A percentile compares a stretch with the other conserved stretches of the same genome.
Conservation (phyloP, 2,888 invertebrate genomes). For the Philaethria dido region DNA sequence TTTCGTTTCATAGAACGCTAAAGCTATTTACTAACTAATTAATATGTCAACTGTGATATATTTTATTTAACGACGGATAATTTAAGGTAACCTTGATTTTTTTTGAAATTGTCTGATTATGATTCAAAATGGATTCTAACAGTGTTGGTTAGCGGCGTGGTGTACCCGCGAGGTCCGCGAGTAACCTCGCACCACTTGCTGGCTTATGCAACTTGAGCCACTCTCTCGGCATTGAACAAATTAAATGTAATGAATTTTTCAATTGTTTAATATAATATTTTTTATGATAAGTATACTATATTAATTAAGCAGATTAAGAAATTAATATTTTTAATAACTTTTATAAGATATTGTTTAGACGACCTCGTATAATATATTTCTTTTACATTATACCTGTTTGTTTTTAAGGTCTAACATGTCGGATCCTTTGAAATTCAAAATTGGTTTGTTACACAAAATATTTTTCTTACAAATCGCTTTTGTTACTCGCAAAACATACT, state of each 20-base stretch:
- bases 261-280: constrained; percentile 30
- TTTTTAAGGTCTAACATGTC: constrained; percentile 60
- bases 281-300: constrained; percentile 20
- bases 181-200: constrained; percentile 79
- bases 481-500: neutral
- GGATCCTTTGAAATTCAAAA: constrained; percentile 61
- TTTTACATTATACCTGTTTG: constrained; percentile 37
- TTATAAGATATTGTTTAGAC: neutral
- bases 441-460: constrained; percentile 58
- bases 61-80: neutral
- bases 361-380: neutral
- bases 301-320: constrained; percentile 28
- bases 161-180: constrained; percentile 61
- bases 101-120: constrained; percentile 15
- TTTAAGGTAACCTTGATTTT: constrained; percentile 8
- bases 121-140: constrained; percentile 37
- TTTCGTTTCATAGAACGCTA: too few species aligned
- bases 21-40: too few species aligned
- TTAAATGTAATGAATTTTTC: constrained; percentile 44
- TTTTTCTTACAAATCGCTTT: constrained; percentile 14
- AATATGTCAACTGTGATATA: neutral
- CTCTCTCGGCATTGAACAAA: constrained; percentile 79
- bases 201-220: constrained; percentile 56
- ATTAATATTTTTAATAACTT: neutral
- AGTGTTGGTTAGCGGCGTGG: constrained; percentile 31